Evolutionary conservation across 2,113 vertebrate species (phyloP).

Genomic region (Reinhardtius hippoglossoides): DNA sequence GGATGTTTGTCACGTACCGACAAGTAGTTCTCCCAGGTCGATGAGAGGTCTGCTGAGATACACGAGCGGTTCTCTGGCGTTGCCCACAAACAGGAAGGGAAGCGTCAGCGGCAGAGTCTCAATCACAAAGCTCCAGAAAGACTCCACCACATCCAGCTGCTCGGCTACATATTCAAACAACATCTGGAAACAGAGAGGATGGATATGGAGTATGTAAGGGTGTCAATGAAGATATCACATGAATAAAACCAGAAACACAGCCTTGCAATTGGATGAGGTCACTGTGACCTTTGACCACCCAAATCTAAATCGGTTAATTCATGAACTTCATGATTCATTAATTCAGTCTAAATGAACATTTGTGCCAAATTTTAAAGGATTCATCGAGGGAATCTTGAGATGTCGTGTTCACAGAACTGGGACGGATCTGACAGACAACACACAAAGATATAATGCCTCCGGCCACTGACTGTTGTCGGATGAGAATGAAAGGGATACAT

Average conservation of each 20-base stretch:
- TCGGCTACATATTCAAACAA: conserved; percentile 86
- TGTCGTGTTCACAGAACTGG: too few species aligned
- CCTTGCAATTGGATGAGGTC: too few species aligned
- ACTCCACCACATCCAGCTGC: conserved; percentile 84
- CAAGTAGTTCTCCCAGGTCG: conserved; percentile 83
- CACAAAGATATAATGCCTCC: too few species aligned
- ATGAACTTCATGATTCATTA: too few species aligned
- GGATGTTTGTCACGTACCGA: conserved; percentile 80
- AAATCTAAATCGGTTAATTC: too few species aligned
- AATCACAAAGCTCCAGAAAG: conserved; percentile 89
- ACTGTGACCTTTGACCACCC: too few species aligned
- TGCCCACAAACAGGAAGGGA: conserved; percentile 90
- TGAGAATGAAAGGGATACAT: too few species aligned
- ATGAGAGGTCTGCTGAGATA: conserved; percentile 85
- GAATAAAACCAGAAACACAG: background rate
- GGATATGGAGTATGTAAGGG: background rate
- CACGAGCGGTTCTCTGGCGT: conserved; percentile 82
- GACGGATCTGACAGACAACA: too few species aligned
- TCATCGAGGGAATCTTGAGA: background rate
- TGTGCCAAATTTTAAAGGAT: background rate
- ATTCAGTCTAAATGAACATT: too few species aligned
- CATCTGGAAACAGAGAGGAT: conserved; percentile 75
- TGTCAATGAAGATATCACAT: background rate
- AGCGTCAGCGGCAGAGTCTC: conserved; percentile 83
- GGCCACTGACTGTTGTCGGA: too few species aligned